Percentiles rank a stretch among this genome's conserved stretches.
Conservation (phyloP, 2,888 invertebrate genomes). For the Synanthedon andrenaeformis region DNA sequence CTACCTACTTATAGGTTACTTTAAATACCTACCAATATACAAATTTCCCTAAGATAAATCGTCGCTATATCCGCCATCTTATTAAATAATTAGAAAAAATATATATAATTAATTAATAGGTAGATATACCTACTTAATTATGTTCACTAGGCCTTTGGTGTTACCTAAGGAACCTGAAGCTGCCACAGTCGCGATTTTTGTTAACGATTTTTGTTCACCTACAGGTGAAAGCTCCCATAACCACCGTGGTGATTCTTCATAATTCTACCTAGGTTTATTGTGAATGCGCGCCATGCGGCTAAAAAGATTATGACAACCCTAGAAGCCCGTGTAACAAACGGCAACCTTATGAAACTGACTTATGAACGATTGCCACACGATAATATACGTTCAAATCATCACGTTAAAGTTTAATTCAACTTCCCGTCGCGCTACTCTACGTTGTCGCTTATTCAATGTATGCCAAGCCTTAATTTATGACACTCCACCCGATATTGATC, state of each 20-base stretch:
- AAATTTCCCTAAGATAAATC: too few relatives aligned
- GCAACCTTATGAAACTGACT: slow-evolving; percentile 50
- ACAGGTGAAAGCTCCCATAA: slow-evolving; percentile 22
- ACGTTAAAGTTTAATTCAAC: slow-evolving; percentile 36
- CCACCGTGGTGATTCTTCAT: slow-evolving; percentile 31
- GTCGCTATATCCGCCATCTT: too few relatives aligned
- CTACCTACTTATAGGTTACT: too few relatives aligned
- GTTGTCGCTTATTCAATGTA: slow-evolving; percentile 62
- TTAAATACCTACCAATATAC: too few relatives aligned
- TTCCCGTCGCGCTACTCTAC: slow-evolving; percentile 26
- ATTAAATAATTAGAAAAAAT: too few relatives aligned
- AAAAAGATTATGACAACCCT: slow-evolving; percentile 67
- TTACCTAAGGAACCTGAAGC: too few relatives aligned
- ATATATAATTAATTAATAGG: too few relatives aligned
- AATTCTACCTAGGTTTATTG: slow-evolving; percentile 38
- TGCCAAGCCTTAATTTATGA: slow-evolving; percentile 60
- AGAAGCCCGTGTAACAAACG: slow-evolving; percentile 41
- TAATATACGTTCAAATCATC: slow-evolving; percentile 27
- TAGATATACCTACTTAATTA: too few relatives aligned
- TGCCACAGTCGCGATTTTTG: too few relatives aligned
- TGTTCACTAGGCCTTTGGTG: too few relatives aligned
- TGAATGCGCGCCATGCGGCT: slow-evolving; percentile 54
- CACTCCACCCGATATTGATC: slow-evolving; percentile 54
- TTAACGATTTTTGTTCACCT: too few relatives aligned
- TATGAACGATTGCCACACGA: slow-evolving; percentile 18